Base-by-base conservation (phyloP, 2,113 vertebrate genomes). In the Xiphophorus maculatus region DNA sequence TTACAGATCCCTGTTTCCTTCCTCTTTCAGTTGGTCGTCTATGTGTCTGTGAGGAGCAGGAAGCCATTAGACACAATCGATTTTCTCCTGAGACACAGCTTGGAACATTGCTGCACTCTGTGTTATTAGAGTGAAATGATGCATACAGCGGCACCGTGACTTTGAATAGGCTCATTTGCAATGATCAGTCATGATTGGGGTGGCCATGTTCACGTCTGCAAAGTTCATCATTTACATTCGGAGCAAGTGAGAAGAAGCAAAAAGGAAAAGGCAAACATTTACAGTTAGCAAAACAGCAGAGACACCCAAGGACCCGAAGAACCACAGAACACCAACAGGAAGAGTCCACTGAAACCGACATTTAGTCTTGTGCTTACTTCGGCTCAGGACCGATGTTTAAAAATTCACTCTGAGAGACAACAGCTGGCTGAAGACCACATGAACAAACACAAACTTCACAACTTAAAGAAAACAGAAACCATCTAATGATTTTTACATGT, bases 91-190 rank as follows among this genome's bases (percentile, higher is more conserved):
- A 66, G 66, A n/a, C 25, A 7, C 44, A 19, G 22, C 9, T n/a
- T 11, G 51, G 58, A 62, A 17, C 79, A 33, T 66, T 75, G 79
- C 81, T 77, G 17, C 44, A 19, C 44, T 48, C 44, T 48, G 76
- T 78, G 71, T 87, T 82, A 83, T 83, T 84, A 84, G 82, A 89
- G 84, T 73, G 69, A 80, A 81, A 86, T 73, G 80, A 84, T 87
- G 76, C 82, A 66, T 84, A 83, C 73, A 63, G 54, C 67, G 48
- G 75, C 73, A 76, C 71, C 69, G 58, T 40, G 73, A 68, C 63
- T 79, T 58, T 72, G 30, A 83, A 76, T 9, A 44, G 63, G 74
- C 42, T 63, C 37, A 80, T 73, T 81, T 84, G 70, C 65, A 72
- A 84, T 68, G 69, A 86, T 74, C 81, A 77, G 71, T 75, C 48